Evolutionary conservation across 2,888 invertebrate species (phyloP).

Genomic region (Rhamnusium bicolor): DNA sequence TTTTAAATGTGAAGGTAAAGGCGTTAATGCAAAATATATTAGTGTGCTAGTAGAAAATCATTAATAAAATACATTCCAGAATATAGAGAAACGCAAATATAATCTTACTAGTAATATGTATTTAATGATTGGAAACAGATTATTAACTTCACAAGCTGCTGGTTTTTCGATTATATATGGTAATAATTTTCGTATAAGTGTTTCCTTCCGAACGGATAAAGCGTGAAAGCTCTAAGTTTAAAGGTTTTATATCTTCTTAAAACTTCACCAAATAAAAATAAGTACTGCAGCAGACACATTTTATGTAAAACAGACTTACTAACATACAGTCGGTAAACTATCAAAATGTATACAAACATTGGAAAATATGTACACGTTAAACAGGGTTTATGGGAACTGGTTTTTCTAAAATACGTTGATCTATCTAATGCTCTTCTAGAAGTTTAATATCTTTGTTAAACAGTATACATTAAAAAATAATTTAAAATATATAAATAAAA

Average conservation of each 20-base stretch:
- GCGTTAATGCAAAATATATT: too few species aligned
- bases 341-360: neutral
- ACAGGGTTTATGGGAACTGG: too few species aligned
- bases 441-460: too few species aligned
- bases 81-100: too few species aligned
- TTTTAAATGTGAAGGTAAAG: too few species aligned
- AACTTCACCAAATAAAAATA: neutral
- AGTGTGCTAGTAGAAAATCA: too few species aligned
- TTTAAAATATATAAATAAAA: too few species aligned
- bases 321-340: neutral
- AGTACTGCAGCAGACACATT: neutral
- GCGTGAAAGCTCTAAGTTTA: neutral
- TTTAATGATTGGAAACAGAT: neutral
- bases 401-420: too few species aligned
- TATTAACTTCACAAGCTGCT: neutral
- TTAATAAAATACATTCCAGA: too few species aligned
- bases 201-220: neutral
- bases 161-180: neutral
- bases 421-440: too few species aligned
- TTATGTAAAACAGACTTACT: neutral
- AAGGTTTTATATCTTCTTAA: neutral
- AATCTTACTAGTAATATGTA: too few species aligned
- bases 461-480: too few species aligned
- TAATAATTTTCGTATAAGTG: neutral
- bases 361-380: neutral